Base-by-base conservation (phyloP, 2,113 vertebrate genomes). In the Proterorhinus semilunaris region DNA sequence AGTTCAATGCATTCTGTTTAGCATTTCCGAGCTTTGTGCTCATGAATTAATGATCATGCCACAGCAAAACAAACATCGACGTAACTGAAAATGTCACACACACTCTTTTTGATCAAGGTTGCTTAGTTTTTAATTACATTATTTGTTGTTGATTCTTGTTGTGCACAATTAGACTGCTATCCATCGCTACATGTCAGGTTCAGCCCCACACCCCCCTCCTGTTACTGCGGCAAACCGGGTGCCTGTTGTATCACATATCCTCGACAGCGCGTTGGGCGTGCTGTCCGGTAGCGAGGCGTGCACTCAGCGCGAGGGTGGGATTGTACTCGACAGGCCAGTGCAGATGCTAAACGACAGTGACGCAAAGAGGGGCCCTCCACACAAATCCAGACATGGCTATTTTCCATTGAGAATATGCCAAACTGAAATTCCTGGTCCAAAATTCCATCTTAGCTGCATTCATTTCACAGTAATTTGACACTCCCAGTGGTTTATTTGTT, bases 311-410 rank as follows among this genome's bases (percentile, higher is more conserved):
- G 67, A 81, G 84, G 87, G 78, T 86, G 87, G 84, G 76, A 86
- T 90, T 83, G 82, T 76, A 50, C 79, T 74, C 82, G 91, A 91
- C 86, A 86, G 86, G 83, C 86, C 73, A 15, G 62, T 67, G 75
- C 81, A 84, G 91, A 91, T 88, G 85, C 88, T 91, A 91, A 92
- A 87, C 87, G 88, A 91, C 84, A 87, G 86, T 91, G 89, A 86
- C 87, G 91, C 86, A 87, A 87, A 87, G 89, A 82, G 85, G 68
- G 83, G 74, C 80, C 72, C 65, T 69, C 74, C 85, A 75, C 73
- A 75, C 87, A 77, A 75, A 80, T 81, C 87, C 87, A 86, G 83
- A 91, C 90, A 81, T 81, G 67, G 71, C 85, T 79, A 77, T 83
- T 87, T 85, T 87, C 83, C 71, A 88, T 80, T 84, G 64, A 85